Percentiles rank a stretch among this genome's conserved stretches.
phyloP scores from a whole-genome alignment of 92 coral and sea anemone genomes.

The Siderastrea radians region DNA sequence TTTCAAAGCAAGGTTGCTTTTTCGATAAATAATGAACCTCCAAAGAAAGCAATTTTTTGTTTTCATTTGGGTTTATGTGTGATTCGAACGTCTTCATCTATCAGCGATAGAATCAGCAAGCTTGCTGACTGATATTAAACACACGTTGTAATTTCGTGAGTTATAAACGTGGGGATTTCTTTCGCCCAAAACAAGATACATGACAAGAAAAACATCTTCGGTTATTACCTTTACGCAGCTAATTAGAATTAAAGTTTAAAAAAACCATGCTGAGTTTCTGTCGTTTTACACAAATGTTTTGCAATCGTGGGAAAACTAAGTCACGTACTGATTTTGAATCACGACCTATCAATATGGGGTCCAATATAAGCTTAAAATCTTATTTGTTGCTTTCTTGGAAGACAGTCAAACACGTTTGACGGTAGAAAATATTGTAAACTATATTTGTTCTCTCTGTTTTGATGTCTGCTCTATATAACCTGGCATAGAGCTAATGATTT shows the following conservation, averaged over 20 bases:
- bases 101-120: neutral
- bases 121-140: conserved; percentile 14
- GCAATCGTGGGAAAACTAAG: neutral
- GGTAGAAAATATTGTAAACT: neutral
- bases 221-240: neutral
- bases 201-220: neutral
- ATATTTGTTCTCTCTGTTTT: too few species aligned
- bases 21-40: conserved; percentile 39
- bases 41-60: conserved; percentile 23
- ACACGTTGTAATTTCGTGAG: neutral
- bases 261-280: neutral
- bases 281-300: neutral
- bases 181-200: neutral
- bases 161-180: neutral
- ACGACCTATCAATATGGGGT: neutral
- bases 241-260: conserved; percentile 1
- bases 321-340: neutral
- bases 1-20: conserved; percentile 34
- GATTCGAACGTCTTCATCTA: conserved; percentile 4
- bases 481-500: too few species aligned
- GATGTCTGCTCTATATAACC: too few species aligned
- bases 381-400: neutral
- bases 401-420: neutral
- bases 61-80: conserved; percentile 24
- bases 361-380: neutral